Base-by-base conservation (phyloP, 2,113 vertebrate genomes). In the Noctilio leporinus region DNA sequence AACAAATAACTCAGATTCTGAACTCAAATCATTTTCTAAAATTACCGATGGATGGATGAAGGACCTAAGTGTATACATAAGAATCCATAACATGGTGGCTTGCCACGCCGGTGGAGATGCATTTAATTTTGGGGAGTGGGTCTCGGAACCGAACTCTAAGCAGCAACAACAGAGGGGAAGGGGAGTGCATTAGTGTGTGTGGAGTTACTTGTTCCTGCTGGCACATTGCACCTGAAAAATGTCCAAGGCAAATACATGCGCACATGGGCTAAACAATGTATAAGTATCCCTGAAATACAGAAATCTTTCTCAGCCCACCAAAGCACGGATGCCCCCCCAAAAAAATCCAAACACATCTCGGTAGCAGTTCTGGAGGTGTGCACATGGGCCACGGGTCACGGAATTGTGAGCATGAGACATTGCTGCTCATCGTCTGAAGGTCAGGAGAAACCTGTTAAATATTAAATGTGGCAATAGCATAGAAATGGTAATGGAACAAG, bases 391-490 rank as follows among this genome's bases (percentile, higher is more conserved):
- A 28, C 17, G 10, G 49, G 20, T 33, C 49, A 1, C 22, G 38
- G 70, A 47, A 20, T 47, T 14, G 19, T 35, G 40, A 62, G 30
- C 8, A 0, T 47, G 22, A 17, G 69, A 19, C 15, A 17, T 1
- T 16, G 19, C 5, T 35, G 19, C 22, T 49, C 38, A 5, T n/a
- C n/a, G 6, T 16, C 9, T 55, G n/a, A 67, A 43, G 53, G 6
- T 53, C 26, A 7, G 47, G 49, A n/a, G 4, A 43, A 43, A 3
- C 5, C 30, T 1, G 8, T 1, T 1, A n/a, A n/a, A n/a, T n/a
- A n/a, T n/a, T n/a, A n/a, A n/a, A n/a, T n/a, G n/a, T n/a, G n/a
- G n/a, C n/a, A n/a, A n/a, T n/a, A n/a, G n/a, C n/a, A n/a, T n/a
- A n/a, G n/a, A n/a, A 28, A 62, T 30, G 57, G 57, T 24, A 28